Evolutionary conservation across 1,140 invertebrate species (phyloP).

Genomic region (Carposina sasakii): DNA sequence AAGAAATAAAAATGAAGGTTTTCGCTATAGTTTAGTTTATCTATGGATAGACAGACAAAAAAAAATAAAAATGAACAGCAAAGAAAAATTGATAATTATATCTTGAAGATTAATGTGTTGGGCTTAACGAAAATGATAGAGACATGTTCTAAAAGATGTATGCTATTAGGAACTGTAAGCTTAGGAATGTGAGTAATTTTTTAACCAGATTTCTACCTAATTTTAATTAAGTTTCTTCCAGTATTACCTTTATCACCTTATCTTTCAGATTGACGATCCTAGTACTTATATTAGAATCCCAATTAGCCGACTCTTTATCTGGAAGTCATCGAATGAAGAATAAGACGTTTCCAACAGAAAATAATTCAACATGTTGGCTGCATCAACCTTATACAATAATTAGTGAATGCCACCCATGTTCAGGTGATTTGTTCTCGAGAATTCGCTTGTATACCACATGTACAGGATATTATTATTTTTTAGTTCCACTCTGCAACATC

Average conservation of each 20-base stretch:
- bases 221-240: neutral
- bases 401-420: constrained; percentile 85
- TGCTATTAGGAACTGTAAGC: constrained; percentile 55
- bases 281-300: constrained; percentile 84
- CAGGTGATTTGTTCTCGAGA: constrained; percentile 75
- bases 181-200: constrained; percentile 52
- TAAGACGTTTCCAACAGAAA: constrained; percentile 78
- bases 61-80: no score
- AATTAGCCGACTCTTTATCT: constrained; percentile 75
- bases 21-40: no score
- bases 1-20: no score
- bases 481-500: no score
- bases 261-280: constrained; percentile 81
- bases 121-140: constrained; percentile 55
- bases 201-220: neutral
- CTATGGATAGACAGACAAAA: no score
- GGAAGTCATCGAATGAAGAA: constrained; percentile 66
- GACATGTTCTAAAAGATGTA: constrained; percentile 60
- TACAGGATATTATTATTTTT: constrained; percentile 13
- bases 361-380: constrained; percentile 82
- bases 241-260: constrained; percentile 1
- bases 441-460: no score
- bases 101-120: no score
- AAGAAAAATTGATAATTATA: no score
- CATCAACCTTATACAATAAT: constrained; percentile 80